A percentile compares a stretch with the other conserved stretches of the same genome.
Evolutionary conservation across 2,888 invertebrate genomes (phyloP).

Genomic region (Amphipoea lucens): DNA sequence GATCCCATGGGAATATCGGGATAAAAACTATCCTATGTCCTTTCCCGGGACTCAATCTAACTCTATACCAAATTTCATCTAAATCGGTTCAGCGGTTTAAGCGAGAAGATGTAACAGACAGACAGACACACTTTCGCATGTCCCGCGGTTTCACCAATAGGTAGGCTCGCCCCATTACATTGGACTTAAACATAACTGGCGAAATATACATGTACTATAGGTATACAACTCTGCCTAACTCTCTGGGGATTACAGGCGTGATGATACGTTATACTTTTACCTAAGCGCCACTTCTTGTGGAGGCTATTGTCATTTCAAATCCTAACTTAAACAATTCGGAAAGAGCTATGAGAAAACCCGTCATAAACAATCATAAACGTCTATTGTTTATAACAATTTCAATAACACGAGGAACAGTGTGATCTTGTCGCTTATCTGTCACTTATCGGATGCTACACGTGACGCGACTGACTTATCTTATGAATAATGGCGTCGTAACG

Average conservation of each 20-base stretch:
- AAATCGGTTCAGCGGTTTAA: too few species aligned
- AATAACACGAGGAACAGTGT: conserved; percentile 39
- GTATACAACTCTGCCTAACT: too few species aligned
- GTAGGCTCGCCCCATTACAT: too few species aligned
- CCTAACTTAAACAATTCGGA: not conserved
- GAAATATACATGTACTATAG: not conserved
- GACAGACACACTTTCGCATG: too few species aligned
- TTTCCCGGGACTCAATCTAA: too few species aligned
- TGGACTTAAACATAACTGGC: too few species aligned
- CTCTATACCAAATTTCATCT: too few species aligned
- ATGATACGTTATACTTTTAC: not conserved
- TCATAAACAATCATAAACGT: conserved; percentile 8
- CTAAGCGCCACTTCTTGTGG: not conserved
- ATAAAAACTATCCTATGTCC: too few species aligned
- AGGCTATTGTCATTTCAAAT: not conserved
- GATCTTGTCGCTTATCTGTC: conserved; percentile 54
- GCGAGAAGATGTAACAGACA: too few species aligned
- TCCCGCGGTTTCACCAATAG: too few species aligned
- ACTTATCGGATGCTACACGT: conserved; percentile 47
- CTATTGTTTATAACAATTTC: conserved; percentile 39
- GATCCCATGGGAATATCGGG: too few species aligned
- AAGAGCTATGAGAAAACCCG: not conserved
- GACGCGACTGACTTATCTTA: conserved; percentile 39
- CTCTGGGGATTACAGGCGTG: not conserved
- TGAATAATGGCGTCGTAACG: conserved; percentile 39